phyloP scores from a whole-genome alignment of 2,888 invertebrate genomes.

The Lepas anatifera region DNA sequence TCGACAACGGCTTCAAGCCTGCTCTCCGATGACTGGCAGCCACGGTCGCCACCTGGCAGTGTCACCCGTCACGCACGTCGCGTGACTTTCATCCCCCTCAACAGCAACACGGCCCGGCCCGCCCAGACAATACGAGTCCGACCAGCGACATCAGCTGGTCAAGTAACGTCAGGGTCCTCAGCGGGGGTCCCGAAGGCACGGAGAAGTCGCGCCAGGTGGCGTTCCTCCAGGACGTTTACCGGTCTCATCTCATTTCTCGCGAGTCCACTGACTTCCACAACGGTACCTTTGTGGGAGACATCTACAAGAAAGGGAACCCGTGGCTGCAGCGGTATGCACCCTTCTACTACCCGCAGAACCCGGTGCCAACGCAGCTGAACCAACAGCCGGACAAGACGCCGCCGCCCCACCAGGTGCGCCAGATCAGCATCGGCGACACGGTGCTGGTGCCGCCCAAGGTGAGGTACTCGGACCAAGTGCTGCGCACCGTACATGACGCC shows the following conservation, averaged over 20 bases:
- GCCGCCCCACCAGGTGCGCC: neutral
- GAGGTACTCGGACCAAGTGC: neutral
- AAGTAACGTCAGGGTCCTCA: no score
- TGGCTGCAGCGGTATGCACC: conserved; percentile 10
- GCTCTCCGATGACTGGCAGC: no score
- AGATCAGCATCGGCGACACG: neutral
- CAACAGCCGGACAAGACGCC: neutral
- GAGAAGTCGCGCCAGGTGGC: neutral
- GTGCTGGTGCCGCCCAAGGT: conserved; percentile 1
- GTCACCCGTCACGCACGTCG: neutral
- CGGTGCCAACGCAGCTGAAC: conserved; percentile 2
- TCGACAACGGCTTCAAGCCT: no score
- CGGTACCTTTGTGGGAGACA: neutral
- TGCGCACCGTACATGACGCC: conserved; percentile 8
- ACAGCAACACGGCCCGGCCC: no score
- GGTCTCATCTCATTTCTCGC: neutral
- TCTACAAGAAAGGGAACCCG: neutral
- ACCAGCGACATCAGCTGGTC: neutral
- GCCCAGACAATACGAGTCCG: no score
- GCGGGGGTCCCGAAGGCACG: neutral
- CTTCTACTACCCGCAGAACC: conserved; percentile 12
- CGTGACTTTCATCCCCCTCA: no score
- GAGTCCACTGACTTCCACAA: neutral
- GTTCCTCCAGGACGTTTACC: neutral
- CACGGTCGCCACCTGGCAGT: neutral